These are phyloP conservation scores for Machimus rusticus DNA, from an alignment of 2,888 invertebrate species.

Conservation along the genomic window DNA sequence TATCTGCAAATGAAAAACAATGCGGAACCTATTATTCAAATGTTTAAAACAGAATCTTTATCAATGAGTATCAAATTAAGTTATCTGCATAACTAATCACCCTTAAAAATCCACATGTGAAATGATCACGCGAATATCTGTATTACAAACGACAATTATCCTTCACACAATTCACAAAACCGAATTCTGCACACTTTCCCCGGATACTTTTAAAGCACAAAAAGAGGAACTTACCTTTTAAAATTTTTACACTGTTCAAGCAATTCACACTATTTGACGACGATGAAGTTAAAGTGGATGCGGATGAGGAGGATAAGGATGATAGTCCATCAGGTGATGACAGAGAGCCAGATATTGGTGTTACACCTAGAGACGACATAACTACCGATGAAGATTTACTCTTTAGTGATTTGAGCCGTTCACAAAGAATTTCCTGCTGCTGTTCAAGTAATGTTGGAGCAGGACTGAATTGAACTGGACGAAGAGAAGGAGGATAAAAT, in stretches of 20 bases:
- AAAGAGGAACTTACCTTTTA: slow-evolving; percentile 40
- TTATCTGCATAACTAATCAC: not conserved
- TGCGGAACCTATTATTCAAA: not conserved
- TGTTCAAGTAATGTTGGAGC: slow-evolving; percentile 86
- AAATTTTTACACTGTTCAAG: slow-evolving; percentile 20
- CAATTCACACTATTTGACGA: slow-evolving; percentile 30
- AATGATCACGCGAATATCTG: not conserved
- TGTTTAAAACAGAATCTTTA: not conserved
- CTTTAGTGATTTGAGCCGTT: slow-evolving; percentile 68
- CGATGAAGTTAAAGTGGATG: slow-evolving; percentile 42
- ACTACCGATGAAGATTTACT: slow-evolving; percentile 26
- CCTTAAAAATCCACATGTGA: not conserved
- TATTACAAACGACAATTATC: not conserved
- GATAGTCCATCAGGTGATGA: slow-evolving; percentile 37
- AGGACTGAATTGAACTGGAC: slow-evolving; percentile 76
- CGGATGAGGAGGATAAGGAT: slow-evolving; percentile 28
- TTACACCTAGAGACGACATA: slow-evolving; percentile 48
- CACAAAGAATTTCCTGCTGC: slow-evolving; percentile 86
- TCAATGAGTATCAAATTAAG: not conserved
- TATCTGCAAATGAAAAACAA: slow-evolving; percentile 3
- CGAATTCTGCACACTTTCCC: not conserved
- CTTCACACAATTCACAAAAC: not conserved
- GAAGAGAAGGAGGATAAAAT: not conserved
- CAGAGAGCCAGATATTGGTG: not conserved
- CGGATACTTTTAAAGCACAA: not conserved